phyloP scores from a whole-genome alignment of 2,797 vertebrate species.

The Falco berigora region DNA sequence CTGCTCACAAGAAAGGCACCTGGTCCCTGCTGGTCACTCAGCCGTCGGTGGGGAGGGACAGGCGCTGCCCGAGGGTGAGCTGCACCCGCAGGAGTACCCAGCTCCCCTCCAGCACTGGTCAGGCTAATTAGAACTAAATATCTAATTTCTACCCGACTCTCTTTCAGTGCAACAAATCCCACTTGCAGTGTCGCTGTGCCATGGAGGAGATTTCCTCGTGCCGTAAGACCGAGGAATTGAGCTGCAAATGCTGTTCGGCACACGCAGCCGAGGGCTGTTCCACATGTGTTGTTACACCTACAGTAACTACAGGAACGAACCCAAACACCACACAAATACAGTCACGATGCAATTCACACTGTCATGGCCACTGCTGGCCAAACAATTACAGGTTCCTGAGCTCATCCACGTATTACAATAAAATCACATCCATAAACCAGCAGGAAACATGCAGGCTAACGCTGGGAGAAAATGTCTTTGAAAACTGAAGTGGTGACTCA shows the following conservation, averaged over 20 bases:
- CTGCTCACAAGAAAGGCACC: background rate
- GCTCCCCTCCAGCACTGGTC: background rate
- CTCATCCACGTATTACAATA: background rate
- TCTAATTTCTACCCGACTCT: background rate
- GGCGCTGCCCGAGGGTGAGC: background rate
- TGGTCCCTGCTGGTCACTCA: fast-evolving
- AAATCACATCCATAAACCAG: background rate
- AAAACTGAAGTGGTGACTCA: background rate
- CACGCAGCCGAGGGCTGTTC: background rate
- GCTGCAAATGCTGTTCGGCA: fast-evolving
- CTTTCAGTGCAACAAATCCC: background rate
- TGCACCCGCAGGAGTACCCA: background rate
- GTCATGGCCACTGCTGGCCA: background rate
- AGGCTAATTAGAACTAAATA: background rate
- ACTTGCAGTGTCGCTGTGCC: background rate
- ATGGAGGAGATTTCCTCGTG: background rate
- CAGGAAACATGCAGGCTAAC: background rate
- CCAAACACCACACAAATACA: background rate
- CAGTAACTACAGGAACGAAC: background rate
- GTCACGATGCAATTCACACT: background rate
- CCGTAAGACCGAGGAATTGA: fast-evolving
- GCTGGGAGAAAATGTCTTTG: background rate
- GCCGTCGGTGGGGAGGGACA: background rate
- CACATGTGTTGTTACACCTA: fast-evolving
- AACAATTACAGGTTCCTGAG: background rate